Base-by-base conservation (phyloP, 1,140 invertebrate species). In the Papilio helenus region DNA sequence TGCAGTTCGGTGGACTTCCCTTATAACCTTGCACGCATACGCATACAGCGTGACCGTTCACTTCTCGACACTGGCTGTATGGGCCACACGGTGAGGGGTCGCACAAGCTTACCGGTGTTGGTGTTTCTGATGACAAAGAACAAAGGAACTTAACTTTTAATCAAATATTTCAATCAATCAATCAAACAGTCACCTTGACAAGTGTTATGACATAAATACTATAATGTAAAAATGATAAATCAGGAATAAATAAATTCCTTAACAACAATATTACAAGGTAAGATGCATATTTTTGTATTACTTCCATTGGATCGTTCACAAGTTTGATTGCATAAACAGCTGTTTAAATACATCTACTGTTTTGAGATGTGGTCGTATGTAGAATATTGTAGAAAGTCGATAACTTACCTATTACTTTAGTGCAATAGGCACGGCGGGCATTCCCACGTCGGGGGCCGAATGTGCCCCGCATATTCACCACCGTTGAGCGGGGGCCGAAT, bases 1-100 rank as follows among this genome's bases (percentile, higher is more conserved):
- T 93, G 90, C 97, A 98, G 85, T 96, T 96, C 12, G 96, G 94
- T 76, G 97, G 97, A 93, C 97, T 97, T 49, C 97, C 97, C 79
- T 95, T 92, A 87, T 96, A 97, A 80, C 96, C 96, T 79, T 95
- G 93, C 42, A 97, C 93, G 92, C 97, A 98, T 18, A 96, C 95
- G 82, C 97, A 98, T 23, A 96, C 95, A 29, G 96, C 96, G 80
- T 95, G 95, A 81, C 96, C 96, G 81, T 95, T 95, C 61, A 95
- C 89, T 85, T 96, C 96, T 85, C 95, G 95, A 85, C 97, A 98
- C 76, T 97, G 94, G 71, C 97, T 97, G 88, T 97, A 97, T 0
- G 96, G 93, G 46, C 96, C 96, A 89, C 96, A 97, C 8, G 96
- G 96, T 65, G 94, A 96, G n/a, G 96, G 96, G 61, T 95, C 90